Conservation (phyloP, 2,113 vertebrate species). For the Narcine bancroftii region DNA sequence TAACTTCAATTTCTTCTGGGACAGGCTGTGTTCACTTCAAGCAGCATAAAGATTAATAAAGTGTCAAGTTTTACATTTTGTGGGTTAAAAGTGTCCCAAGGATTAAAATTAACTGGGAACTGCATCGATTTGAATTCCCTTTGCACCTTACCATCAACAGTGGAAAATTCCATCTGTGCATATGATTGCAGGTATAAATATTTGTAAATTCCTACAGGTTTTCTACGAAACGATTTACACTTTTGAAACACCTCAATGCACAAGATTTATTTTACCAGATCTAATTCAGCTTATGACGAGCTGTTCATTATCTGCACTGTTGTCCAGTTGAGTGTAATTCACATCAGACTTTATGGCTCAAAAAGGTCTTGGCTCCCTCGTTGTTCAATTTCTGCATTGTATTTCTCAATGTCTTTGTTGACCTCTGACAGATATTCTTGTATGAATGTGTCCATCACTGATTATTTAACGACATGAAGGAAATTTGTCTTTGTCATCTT, state of each 20-base stretch:
- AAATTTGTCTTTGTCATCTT: neutral
- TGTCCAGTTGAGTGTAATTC: neutral
- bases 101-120: neutral
- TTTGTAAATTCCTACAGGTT: conserved; percentile 12
- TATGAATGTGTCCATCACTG: conserved; percentile 90
- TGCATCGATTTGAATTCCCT: no score
- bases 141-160: neutral
- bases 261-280: neutral
- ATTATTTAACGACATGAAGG: conserved; percentile 56
- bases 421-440: conserved; percentile 77
- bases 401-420: conserved; percentile 80
- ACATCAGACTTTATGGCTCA: conserved; percentile 61
- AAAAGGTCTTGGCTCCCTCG: conserved; percentile 78
- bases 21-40: neutral
- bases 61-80: conserved; percentile 17
- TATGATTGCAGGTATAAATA: neutral
- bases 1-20: neutral
- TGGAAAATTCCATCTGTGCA: neutral
- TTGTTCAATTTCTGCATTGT: conserved; percentile 80
- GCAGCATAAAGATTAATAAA: neutral
- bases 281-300: neutral
- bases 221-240: neutral
- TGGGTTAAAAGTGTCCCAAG: neutral
- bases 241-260: neutral
- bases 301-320: neutral